phyloP scores from a whole-genome alignment of 1,140 invertebrate genomes.

The Drosophila bifasciata region DNA sequence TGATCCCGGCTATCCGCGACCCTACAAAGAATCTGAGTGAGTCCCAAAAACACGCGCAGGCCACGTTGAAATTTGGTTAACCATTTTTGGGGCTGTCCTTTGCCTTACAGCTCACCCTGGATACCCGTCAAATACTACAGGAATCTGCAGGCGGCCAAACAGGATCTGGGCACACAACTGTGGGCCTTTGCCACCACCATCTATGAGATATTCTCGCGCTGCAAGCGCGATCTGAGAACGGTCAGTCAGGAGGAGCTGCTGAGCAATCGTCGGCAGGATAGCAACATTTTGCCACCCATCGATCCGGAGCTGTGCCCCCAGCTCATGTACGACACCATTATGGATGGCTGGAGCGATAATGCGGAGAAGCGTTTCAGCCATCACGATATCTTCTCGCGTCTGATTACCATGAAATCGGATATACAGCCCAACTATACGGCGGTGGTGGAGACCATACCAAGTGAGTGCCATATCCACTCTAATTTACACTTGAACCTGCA shows the following conservation, averaged over 20 bases:
- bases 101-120: constrained; percentile 90
- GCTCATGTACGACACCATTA: constrained; percentile 92
- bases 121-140: constrained; percentile 91
- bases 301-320: constrained; percentile 87
- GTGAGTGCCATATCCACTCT: constrained; percentile 14
- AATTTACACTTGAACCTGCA: background rate
- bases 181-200: constrained; percentile 95
- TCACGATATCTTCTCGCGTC: constrained; percentile 84
- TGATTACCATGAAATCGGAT: constrained; percentile 52
- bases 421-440: constrained; percentile 32
- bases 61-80: background rate
- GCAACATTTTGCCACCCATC: constrained; percentile 87
- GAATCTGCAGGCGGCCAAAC: constrained; percentile 88
- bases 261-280: constrained; percentile 78
- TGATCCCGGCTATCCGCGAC: constrained; percentile 89
- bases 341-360: constrained; percentile 93
- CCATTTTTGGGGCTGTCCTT: no score
- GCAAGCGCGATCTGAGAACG: constrained; percentile 82
- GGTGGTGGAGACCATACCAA: constrained; percentile 23
- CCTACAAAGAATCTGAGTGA: constrained; percentile 66
- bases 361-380: constrained; percentile 89
- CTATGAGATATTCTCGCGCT: constrained; percentile 95
- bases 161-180: constrained; percentile 89
- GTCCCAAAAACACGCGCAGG: no score
- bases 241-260: constrained; percentile 45